These are phyloP conservation scores for Rhyacichthys aspro DNA, from an alignment of 2,797 vertebrate genomes.

Conservation along the genomic window DNA sequence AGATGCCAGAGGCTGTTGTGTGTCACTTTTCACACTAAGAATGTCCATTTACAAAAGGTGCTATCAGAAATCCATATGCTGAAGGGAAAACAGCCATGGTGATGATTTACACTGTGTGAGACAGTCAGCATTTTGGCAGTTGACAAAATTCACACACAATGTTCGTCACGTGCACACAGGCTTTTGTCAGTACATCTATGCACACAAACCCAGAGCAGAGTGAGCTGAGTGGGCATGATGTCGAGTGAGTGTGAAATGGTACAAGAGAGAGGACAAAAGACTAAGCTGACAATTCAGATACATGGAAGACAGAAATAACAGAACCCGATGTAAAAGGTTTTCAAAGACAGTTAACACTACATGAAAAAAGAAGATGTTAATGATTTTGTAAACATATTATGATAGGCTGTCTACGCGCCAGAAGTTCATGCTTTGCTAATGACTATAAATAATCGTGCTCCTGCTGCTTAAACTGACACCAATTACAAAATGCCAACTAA, in stretches of 20 bases:
- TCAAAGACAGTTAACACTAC: too few relatives aligned
- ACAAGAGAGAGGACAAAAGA: slow-evolving; percentile 12
- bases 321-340: too few relatives aligned
- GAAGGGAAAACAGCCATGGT: slow-evolving; percentile 17
- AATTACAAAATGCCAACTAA: too few relatives aligned
- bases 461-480: too few relatives aligned
- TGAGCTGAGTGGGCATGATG: slow-evolving; percentile 53
- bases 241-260: slow-evolving; percentile 33
- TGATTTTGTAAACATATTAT: too few relatives aligned
- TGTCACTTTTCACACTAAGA: slow-evolving; percentile 10
- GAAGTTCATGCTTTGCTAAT: too few relatives aligned
- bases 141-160: slow-evolving; percentile 27
- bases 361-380: too few relatives aligned
- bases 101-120: slow-evolving; percentile 48
- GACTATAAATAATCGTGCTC: too few relatives aligned
- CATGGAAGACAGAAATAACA: too few relatives aligned
- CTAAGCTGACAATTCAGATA: slow-evolving; percentile 28
- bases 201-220: slow-evolving; percentile 14
- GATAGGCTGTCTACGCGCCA: too few relatives aligned
- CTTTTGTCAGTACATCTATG: slow-evolving; percentile 14
- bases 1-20: slow-evolving; percentile 9
- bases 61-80: slow-evolving; percentile 27
- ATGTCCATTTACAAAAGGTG: slow-evolving; percentile 10
- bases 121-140: slow-evolving; percentile 48
- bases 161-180: slow-evolving; percentile 17